A percentile compares a stretch with the other conserved stretches of the same genome.
phyloP scores from a whole-genome alignment of 2,888 invertebrate genomes.

The Tinea pellionella region DNA sequence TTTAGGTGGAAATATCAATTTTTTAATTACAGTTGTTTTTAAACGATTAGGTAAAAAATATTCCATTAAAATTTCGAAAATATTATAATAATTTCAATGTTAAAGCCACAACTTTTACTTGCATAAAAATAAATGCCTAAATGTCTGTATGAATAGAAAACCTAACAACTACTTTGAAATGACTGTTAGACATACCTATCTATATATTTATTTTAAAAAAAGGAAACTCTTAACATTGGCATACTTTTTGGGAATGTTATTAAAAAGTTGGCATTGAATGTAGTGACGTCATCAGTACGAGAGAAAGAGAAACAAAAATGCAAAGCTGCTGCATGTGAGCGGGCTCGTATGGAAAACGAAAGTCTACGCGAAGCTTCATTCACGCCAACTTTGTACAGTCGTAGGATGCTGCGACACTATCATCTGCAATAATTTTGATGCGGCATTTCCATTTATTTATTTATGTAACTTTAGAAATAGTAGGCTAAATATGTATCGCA shows the following conservation, averaged over 20 bases:
- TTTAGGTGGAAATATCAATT: no score
- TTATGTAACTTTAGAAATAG: not conserved
- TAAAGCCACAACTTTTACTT: no score
- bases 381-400: conserved; percentile 50
- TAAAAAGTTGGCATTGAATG: conserved; percentile 10
- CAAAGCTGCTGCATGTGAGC: conserved; percentile 59
- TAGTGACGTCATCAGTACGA: conserved; percentile 2
- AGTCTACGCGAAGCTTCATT: conserved; percentile 61
- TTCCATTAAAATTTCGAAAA: no score
- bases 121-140: no score
- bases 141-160: no score
- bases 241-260: not conserved
- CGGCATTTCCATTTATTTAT: conserved; percentile 11
- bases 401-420: conserved; percentile 31
- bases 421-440: conserved; percentile 21
- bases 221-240: not conserved
- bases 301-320: conserved; percentile 48
- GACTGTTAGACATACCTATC: no score
- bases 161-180: no score
- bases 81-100: no score
- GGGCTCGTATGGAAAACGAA: conserved; percentile 66
- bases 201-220: not conserved
- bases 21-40: no score
- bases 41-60: no score
- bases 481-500: not conserved